Percentiles rank a stretch among this genome's conserved stretches.
These are phyloP conservation scores for Merodon equestris DNA, from an alignment of 2,888 invertebrate species.

Conservation along the genomic window DNA sequence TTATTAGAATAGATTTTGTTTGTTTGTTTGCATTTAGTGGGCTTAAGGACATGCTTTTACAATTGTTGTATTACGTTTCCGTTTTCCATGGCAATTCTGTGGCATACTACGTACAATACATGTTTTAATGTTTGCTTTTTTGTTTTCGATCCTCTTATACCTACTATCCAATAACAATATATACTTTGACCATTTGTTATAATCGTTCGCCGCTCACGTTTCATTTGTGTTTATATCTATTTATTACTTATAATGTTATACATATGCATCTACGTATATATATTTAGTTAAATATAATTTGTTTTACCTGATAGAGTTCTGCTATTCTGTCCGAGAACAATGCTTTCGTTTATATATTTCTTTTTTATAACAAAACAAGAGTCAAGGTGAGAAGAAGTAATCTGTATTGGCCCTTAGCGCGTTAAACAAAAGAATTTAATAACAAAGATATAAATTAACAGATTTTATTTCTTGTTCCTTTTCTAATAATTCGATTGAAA, in stretches of 20 bases:
- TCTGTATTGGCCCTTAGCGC: constrained; percentile 26
- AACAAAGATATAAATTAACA: constrained; percentile 63
- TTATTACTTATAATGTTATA: constrained; percentile 15
- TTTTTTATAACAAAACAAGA: constrained; percentile 41
- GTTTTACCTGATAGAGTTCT: constrained; percentile 38
- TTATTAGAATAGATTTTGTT: constrained; percentile 48
- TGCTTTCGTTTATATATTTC: not conserved
- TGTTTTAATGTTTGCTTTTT: constrained; percentile 34
- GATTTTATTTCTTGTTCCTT: constrained; percentile 37
- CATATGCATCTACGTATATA: constrained; percentile 26
- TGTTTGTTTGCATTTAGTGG: constrained; percentile 5
- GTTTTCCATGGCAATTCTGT: constrained; percentile 64
- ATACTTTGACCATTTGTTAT: not conserved
- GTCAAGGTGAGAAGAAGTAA: constrained; percentile 13
- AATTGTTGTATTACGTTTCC: constrained; percentile 27
- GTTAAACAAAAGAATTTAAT: constrained; percentile 45
- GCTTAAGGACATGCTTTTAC: constrained; percentile 31
- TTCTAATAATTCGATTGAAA: constrained; percentile 20
- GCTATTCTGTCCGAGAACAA: not conserved
- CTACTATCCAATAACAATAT: constrained; percentile 40
- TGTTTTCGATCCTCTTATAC: constrained; percentile 8
- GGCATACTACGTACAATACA: constrained; percentile 58
- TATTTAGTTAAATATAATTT: constrained; percentile 40
- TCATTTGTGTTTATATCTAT: constrained; percentile 3
- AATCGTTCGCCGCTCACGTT: not conserved